Conservation (phyloP, 2,888 invertebrate species). For the Stegophylla sp. region DNA sequence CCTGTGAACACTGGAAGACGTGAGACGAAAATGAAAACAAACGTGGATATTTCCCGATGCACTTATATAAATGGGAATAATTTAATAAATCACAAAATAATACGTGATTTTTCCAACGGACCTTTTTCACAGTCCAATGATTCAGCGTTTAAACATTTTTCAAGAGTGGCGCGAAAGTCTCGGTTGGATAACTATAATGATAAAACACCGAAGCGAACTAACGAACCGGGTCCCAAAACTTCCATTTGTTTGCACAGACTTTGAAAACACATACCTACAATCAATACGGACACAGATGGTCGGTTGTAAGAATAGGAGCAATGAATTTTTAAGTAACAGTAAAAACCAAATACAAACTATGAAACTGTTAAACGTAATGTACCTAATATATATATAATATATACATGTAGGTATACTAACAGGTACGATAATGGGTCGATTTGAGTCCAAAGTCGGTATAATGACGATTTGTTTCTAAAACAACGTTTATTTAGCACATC, state of each 20-base stretch:
- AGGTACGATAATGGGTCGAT: too few relatives aligned
- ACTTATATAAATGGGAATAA: not conserved
- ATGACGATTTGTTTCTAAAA: too few relatives aligned
- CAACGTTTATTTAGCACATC: too few relatives aligned
- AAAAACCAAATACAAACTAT: not conserved
- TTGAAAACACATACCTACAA: conserved; percentile 11
- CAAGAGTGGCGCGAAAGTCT: conserved; percentile 30
- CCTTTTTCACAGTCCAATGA: conserved; percentile 25
- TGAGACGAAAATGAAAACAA: not conserved
- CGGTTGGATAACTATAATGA: conserved; percentile 9
- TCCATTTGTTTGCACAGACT: conserved; percentile 26
- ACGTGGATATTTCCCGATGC: not conserved
- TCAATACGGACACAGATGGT: conserved; percentile 15
- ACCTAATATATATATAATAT: too few relatives aligned
- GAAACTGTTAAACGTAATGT: not conserved
- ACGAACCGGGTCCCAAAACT: conserved; percentile 48
- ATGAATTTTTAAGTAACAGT: not conserved
- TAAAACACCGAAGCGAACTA: conserved; percentile 43
- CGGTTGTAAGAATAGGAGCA: not conserved
- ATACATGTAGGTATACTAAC: too few relatives aligned
- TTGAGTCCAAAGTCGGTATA: too few relatives aligned
- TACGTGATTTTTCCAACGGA: conserved; percentile 3
- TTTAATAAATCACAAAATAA: conserved; percentile 11
- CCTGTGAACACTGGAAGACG: not conserved
- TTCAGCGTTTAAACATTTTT: conserved; percentile 33